Evolutionary conservation across 2,888 invertebrate species (phyloP), one percentile per base, ranked within the genome.

Genomic region (Chymomyza caudatula): DNA sequence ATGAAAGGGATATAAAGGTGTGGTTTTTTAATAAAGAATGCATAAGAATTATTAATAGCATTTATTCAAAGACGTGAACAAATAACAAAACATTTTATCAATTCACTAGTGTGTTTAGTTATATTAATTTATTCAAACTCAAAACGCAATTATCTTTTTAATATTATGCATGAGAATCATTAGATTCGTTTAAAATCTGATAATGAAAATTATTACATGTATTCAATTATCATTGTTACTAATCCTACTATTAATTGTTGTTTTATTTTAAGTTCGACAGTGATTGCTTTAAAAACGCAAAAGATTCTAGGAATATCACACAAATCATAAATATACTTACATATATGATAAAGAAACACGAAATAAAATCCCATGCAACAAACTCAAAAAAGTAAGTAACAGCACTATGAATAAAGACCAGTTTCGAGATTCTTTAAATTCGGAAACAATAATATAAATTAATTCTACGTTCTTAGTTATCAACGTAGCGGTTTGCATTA

Each of bases 251-350:
- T 67, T 23, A 52, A 73, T 43, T 49, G 44, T 20, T 52, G 15
- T 44, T 43, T 49, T 22, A 62, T 37, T 11, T 60, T 60, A 37
- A n/a, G 63, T 63, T 65, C 29, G 49, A 71, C 43, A 62, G 54
- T 55, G 57, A 67, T 71, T 70, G 68, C 61, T 66, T 71, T 20
- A 66, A 64, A 47, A 58, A 60, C 59, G 70, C 58, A 55, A 65
- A 23, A 68, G 57, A 65, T 63, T 69, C 63, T 52, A 63, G 57
- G 66, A 64, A 66, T 82, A 79, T 82, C 82, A 79, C 82, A 76
- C 58, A 57, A 55, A 67, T 55, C 20, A 65, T 62, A 52, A 37
- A 37, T 37, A 37, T 11, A 37, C 29, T 11, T 37, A 37, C 11
- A 37, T 37, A 66, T 55, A 66, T 60, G 62, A 22, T 15, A 29